These are phyloP conservation scores for Ferrisia virgata DNA, from an alignment of 2,888 invertebrate genomes.

Conservation along the genomic window DNA sequence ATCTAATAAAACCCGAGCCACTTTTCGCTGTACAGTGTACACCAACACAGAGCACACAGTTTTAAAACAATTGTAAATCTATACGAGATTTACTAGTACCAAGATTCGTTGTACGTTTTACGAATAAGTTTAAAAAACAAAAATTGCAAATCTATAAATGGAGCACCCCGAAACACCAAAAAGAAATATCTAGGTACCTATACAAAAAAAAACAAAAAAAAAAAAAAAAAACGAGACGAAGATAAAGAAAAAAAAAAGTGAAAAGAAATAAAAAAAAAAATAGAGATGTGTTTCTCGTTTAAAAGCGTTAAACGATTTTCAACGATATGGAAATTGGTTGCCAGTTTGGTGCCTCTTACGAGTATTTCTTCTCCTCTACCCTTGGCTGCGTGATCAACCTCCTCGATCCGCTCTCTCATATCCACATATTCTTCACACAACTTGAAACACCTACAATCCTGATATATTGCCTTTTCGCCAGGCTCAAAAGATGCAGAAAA, in stretches of 20 bases:
- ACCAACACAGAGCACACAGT: background rate
- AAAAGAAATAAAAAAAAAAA: slow-evolving; percentile 14
- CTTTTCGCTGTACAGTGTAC: background rate
- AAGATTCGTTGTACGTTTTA: background rate
- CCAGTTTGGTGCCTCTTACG: slow-evolving; percentile 14
- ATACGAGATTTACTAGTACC: background rate
- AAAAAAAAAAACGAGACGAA: background rate
- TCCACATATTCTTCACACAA: slow-evolving; percentile 29
- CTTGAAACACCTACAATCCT: slow-evolving; percentile 36
- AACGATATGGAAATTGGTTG: slow-evolving; percentile 45
- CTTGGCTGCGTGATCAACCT: background rate
- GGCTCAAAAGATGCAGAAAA: slow-evolving; percentile 40
- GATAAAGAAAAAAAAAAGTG: slow-evolving; percentile 14
- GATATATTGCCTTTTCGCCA: slow-evolving; percentile 43
- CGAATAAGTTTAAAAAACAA: background rate
- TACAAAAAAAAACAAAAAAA: background rate
- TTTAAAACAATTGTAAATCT: slow-evolving; percentile 30
- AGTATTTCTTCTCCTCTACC: background rate
- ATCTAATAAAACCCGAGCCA: background rate
- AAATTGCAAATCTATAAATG: background rate
- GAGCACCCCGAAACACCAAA: background rate
- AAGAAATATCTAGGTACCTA: too few relatives aligned
- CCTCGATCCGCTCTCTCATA: background rate
- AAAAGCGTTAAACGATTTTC: slow-evolving; percentile 41
- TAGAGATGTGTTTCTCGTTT: slow-evolving; percentile 26